Conservation (phyloP, 2,888 invertebrate species). For the Operophtera brumata region DNA sequence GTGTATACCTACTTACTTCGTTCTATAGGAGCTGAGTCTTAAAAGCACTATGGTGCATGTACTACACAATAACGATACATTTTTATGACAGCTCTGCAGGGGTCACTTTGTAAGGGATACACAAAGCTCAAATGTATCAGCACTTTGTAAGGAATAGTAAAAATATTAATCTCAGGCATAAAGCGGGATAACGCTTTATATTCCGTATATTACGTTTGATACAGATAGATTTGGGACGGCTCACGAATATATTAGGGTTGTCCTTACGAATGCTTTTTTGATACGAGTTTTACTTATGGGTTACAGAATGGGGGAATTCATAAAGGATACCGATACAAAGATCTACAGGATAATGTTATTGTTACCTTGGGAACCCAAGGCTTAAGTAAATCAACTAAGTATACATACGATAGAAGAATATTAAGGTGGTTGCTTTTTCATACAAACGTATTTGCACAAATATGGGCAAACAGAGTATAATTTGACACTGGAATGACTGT, state of each 20-base stretch:
- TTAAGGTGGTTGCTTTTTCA: too few species aligned
- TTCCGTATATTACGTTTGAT: neutral
- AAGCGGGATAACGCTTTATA: slow-evolving; percentile 1
- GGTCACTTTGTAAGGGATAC: neutral
- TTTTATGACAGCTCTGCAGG: slow-evolving; percentile 1
- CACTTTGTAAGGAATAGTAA: slow-evolving; percentile 1
- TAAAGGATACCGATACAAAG: too few species aligned
- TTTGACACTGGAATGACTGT: too few species aligned
- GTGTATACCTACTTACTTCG: neutral
- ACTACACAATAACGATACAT: neutral
- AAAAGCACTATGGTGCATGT: neutral
- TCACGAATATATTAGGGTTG: neutral
- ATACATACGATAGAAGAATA: too few species aligned
- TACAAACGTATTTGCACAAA: too few species aligned
- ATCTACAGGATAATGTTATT: too few species aligned
- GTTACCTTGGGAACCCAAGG: too few species aligned
- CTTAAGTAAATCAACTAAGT: too few species aligned
- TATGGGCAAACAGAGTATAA: too few species aligned
- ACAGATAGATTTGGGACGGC: neutral
- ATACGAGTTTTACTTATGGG: neutral
- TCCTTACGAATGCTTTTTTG: neutral
- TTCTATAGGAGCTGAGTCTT: neutral
- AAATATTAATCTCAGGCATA: slow-evolving; percentile 7
- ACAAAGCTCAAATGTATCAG: neutral
- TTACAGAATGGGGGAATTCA: too few species aligned